phyloP scores from a whole-genome alignment of 2,113 vertebrate genomes.

The Scomber colias region DNA sequence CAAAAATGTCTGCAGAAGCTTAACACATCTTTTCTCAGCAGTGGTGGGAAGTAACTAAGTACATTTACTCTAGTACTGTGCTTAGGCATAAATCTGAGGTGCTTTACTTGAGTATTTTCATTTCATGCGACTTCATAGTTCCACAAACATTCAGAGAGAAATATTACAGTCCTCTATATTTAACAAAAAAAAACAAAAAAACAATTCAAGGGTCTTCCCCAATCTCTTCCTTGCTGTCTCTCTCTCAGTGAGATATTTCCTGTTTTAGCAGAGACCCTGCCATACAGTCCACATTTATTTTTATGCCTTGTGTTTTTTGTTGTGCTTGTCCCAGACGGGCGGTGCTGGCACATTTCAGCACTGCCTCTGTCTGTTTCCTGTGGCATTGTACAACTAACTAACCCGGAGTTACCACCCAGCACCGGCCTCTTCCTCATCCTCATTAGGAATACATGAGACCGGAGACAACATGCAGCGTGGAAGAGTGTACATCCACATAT shows the following conservation, averaged over 20 bases:
- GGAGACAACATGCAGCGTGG: slow-evolving; percentile 27
- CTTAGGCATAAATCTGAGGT: neutral
- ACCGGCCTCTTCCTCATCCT: slow-evolving; percentile 51
- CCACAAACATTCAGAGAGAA: neutral
- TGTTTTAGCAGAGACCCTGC: slow-evolving; percentile 61
- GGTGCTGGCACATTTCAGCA: slow-evolving; percentile 70
- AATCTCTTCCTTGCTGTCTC: slow-evolving; percentile 17
- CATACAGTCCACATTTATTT: slow-evolving; percentile 68
- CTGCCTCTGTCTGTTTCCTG: slow-evolving; percentile 75
- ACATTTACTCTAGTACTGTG: neutral
- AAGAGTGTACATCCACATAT: slow-evolving; percentile 26
- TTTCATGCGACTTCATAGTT: slow-evolving; percentile 10
- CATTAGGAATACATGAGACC: slow-evolving; percentile 32
- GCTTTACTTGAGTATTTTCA: neutral
- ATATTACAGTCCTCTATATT: neutral
- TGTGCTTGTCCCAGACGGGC: slow-evolving; percentile 75
- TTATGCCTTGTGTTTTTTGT: slow-evolving; percentile 72
- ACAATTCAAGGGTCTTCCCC: slow-evolving; percentile 36
- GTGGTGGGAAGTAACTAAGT: neutral
- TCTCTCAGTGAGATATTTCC: slow-evolving; percentile 61
- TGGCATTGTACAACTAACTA: slow-evolving; percentile 61
- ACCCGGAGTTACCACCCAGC: slow-evolving; percentile 50
- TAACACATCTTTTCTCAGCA: neutral
- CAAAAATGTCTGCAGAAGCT: neutral
- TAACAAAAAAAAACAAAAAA: neutral